Evolutionary conservation across 2,888 invertebrate genomes (phyloP).

Genomic region (Heliconius erato): DNA sequence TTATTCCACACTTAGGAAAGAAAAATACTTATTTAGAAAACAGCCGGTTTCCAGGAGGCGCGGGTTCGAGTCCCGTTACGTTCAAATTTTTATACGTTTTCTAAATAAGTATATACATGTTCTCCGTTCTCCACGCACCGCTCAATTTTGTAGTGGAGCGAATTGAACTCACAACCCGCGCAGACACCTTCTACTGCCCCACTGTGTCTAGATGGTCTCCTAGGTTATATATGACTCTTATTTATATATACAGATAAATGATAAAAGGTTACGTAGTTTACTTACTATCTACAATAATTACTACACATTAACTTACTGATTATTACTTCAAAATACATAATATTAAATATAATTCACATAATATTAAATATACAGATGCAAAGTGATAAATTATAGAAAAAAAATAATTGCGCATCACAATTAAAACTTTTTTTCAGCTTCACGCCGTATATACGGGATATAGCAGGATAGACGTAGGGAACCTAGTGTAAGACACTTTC

Average conservation of each 20-base stretch:
- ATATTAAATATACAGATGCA: not conserved
- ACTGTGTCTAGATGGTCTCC: not conserved
- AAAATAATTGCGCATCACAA: not conserved
- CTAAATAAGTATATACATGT: no score
- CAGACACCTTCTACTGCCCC: not conserved
- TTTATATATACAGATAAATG: not conserved
- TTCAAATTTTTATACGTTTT: no score
- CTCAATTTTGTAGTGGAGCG: not conserved
- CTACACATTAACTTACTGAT: not conserved
- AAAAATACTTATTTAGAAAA: no score
- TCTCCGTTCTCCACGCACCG: not conserved
- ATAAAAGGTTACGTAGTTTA: not conserved
- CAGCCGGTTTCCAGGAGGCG: no score
- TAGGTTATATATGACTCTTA: not conserved
- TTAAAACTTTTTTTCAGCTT: not conserved
- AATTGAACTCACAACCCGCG: no score
- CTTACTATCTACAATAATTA: not conserved
- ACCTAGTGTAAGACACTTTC: not conserved
- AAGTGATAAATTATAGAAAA: not conserved
- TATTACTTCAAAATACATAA: not conserved
- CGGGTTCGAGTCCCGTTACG: no score
- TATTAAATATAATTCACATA: not conserved
- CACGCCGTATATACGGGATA: not conserved
- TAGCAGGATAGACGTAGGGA: not conserved
- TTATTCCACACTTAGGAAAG: no score